These are phyloP conservation scores for Ammospiza maritima DNA, from an alignment of 2,797 vertebrate species.

Conservation along the genomic window DNA sequence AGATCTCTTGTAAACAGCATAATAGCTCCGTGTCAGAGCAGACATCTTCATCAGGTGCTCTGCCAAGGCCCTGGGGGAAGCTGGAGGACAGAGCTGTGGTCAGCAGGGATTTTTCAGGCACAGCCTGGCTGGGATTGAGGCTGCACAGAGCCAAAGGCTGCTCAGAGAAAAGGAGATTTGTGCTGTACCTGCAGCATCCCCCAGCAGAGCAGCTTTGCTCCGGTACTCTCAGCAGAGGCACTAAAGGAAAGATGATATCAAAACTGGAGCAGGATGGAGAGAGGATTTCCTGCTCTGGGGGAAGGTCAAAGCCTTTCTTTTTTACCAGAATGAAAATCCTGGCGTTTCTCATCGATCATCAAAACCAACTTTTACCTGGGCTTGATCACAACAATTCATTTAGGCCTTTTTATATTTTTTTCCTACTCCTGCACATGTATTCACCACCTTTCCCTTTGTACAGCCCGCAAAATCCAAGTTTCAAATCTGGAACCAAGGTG, in stretches of 20 bases:
- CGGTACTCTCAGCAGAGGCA: not conserved
- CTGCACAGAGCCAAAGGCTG: not conserved
- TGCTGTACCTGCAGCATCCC: not conserved
- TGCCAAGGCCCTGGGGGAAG: slow-evolving; percentile 33
- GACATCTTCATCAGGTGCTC: slow-evolving; percentile 59
- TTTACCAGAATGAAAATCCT: not conserved
- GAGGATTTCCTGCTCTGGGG: not conserved
- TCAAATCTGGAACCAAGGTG: not conserved
- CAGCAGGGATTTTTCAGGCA: slow-evolving; percentile 38
- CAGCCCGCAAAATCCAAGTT: not conserved
- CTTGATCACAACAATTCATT: not conserved
- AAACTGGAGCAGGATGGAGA: not conserved
- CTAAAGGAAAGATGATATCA: not conserved
- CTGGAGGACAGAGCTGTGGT: slow-evolving; percentile 24
- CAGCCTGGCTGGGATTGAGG: not conserved
- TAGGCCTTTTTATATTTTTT: not conserved
- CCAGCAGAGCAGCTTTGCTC: not conserved
- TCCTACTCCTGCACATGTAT: fast-evolving
- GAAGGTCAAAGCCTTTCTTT: not conserved
- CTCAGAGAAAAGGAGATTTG: not conserved
- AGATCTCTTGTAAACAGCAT: slow-evolving; percentile 55
- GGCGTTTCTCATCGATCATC: not conserved
- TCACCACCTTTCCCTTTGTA: not conserved
- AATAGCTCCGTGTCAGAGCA: slow-evolving; percentile 41
- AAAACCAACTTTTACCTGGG: not conserved